Evolutionary conservation across 2,113 vertebrate genomes (phyloP), one percentile per base, ranked within the genome.

Genomic region (Brachypodius melanocephalos): DNA sequence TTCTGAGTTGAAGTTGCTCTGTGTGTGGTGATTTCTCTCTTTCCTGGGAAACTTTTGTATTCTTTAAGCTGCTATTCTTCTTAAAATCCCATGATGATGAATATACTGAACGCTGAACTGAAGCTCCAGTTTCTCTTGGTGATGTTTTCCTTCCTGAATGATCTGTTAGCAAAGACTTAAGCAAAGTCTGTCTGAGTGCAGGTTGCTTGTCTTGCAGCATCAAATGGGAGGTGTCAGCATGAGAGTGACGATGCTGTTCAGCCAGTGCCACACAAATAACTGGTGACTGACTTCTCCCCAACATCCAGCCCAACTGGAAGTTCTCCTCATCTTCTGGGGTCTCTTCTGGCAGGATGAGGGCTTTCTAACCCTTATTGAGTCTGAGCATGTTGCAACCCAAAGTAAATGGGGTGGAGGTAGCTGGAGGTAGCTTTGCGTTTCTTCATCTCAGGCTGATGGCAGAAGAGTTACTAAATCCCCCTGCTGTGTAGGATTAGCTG

Each of bases 41-140:
- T 88, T 91, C 57, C 74, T 93, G 82, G 77, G 68, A 88, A 93
- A 34, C 38, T 71, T 54, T 78, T 93, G 36, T 71, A 25, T 82
- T 84, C 65, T 31, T 87, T 91, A 87, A 93, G 76, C 81, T 95
- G 59, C 80, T 91, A 14, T 90, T 92, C 28, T 90, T 88, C 83
- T 94, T 71, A 49, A 96, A 97, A 95, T 92, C 84, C 69, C 58
- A 32, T 79, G 68, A 85, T 81, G 89, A 63, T 88, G 87, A 94
- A 73, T 85, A 83, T 71, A 76, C 49, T 85, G 89, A 76, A 91
- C 88, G 85, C 89, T 96, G 93, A 95, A 78, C 85, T 83, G 62
- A 36, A 88, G 36, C 83, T 93, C 38, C 84, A 31, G 40, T 92
- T 93, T 93, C 80, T 51, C 81, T 62, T 89, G 62, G 59, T 7